Evolutionary conservation across 2,797 vertebrate genomes (phyloP), one percentile per base, ranked within the genome.

Genomic region (Melopsittacus undulatus): DNA sequence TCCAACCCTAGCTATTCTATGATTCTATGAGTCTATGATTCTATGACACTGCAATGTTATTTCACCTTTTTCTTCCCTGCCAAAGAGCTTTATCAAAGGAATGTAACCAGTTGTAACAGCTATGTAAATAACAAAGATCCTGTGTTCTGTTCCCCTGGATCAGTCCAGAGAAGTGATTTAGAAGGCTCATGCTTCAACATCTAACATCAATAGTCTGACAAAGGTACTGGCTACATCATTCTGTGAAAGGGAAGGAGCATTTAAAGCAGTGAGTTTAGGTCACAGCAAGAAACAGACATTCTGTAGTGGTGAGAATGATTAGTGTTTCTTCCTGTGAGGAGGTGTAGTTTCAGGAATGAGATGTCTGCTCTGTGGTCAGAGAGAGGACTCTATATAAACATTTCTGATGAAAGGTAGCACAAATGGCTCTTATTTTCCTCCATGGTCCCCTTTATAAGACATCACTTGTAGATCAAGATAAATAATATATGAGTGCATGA

Each of bases 401-500:
- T 94, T 91, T 94, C 66, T 94, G 87, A 89, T 66, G 76, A 90
- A 94, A 89, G 36, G 66, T 89, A 96, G 89, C 62, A 91, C 82
- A 95, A 95, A 95, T 91, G 73, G 69, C 43, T 96, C 62, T 96
- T 95, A 75, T 93, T 92, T 92, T 94, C 45, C 90, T 95, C 86
- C 61, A 56, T 24, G 48, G 83, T 64, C 49, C 40, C 49, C 52
- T 86, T 91, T 78, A 43, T 88, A 88, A 92, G 62, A 43, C 46
- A 91, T 92, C 76, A 56, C 21, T 93, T 92, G 81, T 88, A 91
- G 92, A 95, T 88, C 49, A 91, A 78, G 48, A 94, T 96, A 91
- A 96, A 96, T 96, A 96, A 97, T 94, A 81, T 38, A 96, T 92
- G 88, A 97, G 36, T 59, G 46, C n/a, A 67, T 90, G 69, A 96